Evolutionary conservation across 2,797 vertebrate species (phyloP).

Genomic region (Sebastes diaconus): DNA sequence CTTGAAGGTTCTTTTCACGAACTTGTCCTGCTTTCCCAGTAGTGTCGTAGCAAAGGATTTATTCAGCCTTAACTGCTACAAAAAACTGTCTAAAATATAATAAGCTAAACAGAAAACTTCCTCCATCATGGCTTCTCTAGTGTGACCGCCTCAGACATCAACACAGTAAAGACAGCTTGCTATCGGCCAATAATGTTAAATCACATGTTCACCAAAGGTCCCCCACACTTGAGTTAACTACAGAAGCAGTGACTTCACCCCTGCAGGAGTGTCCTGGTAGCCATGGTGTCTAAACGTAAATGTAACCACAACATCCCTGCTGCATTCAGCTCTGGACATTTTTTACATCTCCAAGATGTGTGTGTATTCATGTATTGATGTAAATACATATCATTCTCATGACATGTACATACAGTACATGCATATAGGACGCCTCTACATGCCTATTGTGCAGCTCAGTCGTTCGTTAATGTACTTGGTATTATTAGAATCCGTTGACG

Average conservation of each 20-base stretch:
- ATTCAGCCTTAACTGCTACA: not conserved
- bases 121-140: not conserved
- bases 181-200: not conserved
- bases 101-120: not conserved
- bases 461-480: not conserved
- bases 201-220: not conserved
- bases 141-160: not conserved
- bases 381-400: not conserved
- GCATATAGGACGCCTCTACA: not conserved
- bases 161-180: not conserved
- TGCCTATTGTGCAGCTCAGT: not conserved
- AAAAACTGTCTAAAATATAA: not conserved
- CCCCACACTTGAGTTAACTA: not conserved
- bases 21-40: not conserved
- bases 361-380: slow-evolving; percentile 18
- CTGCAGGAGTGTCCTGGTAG: not conserved
- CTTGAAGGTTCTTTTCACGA: not conserved
- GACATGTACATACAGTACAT: not conserved
- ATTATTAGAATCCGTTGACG: not conserved
- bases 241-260: not conserved
- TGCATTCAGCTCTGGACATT: not conserved
- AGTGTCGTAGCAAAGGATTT: not conserved
- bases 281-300: not conserved
- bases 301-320: not conserved
- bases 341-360: not conserved